These are phyloP conservation scores for Ephialtes manifestator DNA, from an alignment of 2,888 invertebrate genomes.

Conservation along the genomic window DNA sequence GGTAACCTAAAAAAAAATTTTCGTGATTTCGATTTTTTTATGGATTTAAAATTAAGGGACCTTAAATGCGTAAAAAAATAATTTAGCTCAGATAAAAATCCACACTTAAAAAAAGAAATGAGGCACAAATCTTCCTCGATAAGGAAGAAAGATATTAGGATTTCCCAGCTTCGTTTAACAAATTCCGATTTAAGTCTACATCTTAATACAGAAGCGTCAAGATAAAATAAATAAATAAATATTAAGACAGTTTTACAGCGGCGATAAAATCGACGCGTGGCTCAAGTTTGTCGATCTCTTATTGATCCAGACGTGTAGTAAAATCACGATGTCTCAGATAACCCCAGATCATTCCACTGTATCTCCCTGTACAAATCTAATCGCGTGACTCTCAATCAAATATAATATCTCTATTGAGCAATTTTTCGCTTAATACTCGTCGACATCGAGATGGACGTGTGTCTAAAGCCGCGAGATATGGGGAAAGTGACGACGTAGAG, in stretches of 20 bases:
- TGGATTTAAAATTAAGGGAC: no score
- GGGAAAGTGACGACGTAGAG: conserved; percentile 62
- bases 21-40: no score
- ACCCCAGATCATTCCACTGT: conserved; percentile 30
- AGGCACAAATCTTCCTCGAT: no score
- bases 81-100: no score
- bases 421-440: conserved; percentile 31
- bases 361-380: conserved; percentile 21
- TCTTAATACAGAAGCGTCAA: not conserved
- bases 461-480: not conserved
- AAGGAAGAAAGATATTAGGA: no score
- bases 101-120: no score
- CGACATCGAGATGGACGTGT: conserved; percentile 36
- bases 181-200: no score
- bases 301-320: not conserved
- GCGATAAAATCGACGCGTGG: conserved; percentile 8
- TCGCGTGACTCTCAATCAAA: conserved; percentile 52
- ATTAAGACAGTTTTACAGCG: not conserved
- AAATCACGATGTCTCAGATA: conserved; percentile 6
- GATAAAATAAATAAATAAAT: not conserved
- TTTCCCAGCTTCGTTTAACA: no score
- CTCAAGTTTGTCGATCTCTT: conserved; percentile 16
- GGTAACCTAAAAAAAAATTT: no score
- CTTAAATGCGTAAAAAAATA: no score
- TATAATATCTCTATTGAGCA: conserved; percentile 63